Evolutionary conservation across 2,797 vertebrate species (phyloP), one percentile per base, ranked within the genome.

Genomic region (Schizothorax lantsangensis): DNA sequence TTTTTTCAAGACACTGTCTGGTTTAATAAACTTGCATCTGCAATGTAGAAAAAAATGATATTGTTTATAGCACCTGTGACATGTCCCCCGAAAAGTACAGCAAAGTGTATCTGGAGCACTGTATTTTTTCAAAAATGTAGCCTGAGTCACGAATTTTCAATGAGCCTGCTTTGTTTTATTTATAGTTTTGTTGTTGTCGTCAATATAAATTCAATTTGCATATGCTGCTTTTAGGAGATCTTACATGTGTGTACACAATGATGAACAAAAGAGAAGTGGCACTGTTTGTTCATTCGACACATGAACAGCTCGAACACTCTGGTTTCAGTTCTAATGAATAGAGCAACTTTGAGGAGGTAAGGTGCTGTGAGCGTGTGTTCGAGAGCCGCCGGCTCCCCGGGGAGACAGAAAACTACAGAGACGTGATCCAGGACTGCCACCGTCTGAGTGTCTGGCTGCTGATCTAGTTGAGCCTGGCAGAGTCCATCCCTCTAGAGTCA

Each of bases 381-480:
- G 52, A 57, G 81, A 64, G 69, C 43, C 17, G 79, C 19, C n/a
- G 47, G n/a, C 83, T 79, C 74, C 66, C 85, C 75, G 21, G 69
- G 54, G 80, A 45, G 66, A 7, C 69, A 68, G 81, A 87, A 80
- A 77, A 88, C 81, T 81, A 86, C 78, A 64, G 88, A 88, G 84
- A 86, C 40, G 54, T 83, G 78, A 85, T 86, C 74, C 84, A 81
- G 92, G 92, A 92, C 94, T 93, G 92, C 93, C 62, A 49, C 40
- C 26, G 79, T 66, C 59, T 80, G 54, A 79, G 38, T 15, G 78
- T 80, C 93, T 94, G 93, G 92, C 93, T 95, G 93, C 92, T 94
- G 93, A 94, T 94, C 93, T 93, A 93, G 94, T 93, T 87, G 82
- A 87, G 94, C 93, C 92, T 93, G 62, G 40, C 93, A 92, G 93